Evolutionary conservation across 2,797 vertebrate species (phyloP), one percentile per base, ranked within the genome.

Genomic region (Lutjanus argentimaculatus): DNA sequence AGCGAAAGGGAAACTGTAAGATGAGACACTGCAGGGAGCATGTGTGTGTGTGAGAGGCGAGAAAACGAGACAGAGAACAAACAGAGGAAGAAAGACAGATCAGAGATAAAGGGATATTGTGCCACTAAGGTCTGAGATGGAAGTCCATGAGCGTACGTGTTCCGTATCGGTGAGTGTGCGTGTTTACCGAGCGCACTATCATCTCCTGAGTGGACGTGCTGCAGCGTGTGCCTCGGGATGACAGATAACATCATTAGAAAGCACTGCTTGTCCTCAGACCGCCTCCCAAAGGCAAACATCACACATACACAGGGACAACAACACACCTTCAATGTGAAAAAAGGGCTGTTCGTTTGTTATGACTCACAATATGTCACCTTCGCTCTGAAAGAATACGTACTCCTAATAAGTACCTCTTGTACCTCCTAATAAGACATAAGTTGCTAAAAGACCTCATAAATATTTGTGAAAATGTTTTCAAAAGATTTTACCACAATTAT

Each of bases 221-320:
- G 71, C 67, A 48, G 75, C 56, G 53, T 86, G 83, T 45, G 66
- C 66, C 46, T 78, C 73, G 30, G 75, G 67, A 80, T 79, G 68
- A 89, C 77, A 88, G 90, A 94, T 88, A 89, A 75, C 72, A 86
- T 90, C 87, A 71, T 74, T 66, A 91, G 85, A 88, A 85, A 85
- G 83, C 67, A 36, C 83, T 77, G 79, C 72, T 63, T 89, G 91
- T 93, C 77, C 85, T 88, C 57, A 46, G 72, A 57, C 67, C 7
- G 36, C 84, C 84, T 80, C 76, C 75, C 46, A 7, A 40, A 89
- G 80, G 75, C 86, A 90, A 93, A 90, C 86, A 91, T 70, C 71
- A 48, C 66, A 69, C 68, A 75, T 66, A 75, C 72, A 68, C 52
- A 55, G 21, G 21, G 10, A 73, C 12, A 25, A 69, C 65, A 68